These are phyloP conservation scores for Gibbula magus DNA, from an alignment of 2,888 invertebrate species.

Conservation along the genomic window DNA sequence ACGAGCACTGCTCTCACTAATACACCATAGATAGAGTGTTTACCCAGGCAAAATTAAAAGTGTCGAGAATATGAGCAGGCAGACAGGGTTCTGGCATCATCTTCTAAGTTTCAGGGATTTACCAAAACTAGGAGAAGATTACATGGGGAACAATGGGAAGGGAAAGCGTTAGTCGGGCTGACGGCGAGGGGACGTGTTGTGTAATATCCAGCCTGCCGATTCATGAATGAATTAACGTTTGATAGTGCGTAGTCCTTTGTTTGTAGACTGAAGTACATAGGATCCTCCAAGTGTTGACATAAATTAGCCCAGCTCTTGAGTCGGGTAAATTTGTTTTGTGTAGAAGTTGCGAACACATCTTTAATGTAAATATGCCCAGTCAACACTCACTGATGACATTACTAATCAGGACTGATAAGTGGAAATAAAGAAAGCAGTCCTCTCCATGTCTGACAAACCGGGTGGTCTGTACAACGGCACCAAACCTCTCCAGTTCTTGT, in stretches of 20 bases:
- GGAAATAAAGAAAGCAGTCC: conserved; percentile 4
- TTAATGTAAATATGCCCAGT: conserved; percentile 28
- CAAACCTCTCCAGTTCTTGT: neutral
- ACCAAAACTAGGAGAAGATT: neutral
- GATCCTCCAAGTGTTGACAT: conserved; percentile 26
- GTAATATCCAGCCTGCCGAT: neutral
- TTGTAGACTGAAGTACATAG: conserved; percentile 27
- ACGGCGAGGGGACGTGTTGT: neutral
- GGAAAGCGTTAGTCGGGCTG: neutral
- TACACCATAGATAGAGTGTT: conserved; percentile 14
- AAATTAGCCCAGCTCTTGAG: conserved; percentile 31
- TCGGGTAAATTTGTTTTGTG: conserved; percentile 33
- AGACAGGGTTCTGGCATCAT: neutral
- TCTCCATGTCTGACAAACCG: neutral
- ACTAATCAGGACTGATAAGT: conserved; percentile 30
- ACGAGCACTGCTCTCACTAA: neutral
- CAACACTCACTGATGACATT: conserved; percentile 30
- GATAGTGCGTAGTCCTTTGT: conserved; percentile 20
- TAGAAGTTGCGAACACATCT: conserved; percentile 30
- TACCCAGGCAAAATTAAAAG: conserved; percentile 26
- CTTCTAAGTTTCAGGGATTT: conserved; percentile 20
- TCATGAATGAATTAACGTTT: conserved; percentile 24
- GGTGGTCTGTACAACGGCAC: neutral
- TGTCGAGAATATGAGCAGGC: conserved; percentile 1
- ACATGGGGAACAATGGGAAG: neutral